Evolutionary conservation across 2,113 vertebrate species (phyloP), one percentile per base, ranked within the genome.

Genomic region (Tinamus guttatus): DNA sequence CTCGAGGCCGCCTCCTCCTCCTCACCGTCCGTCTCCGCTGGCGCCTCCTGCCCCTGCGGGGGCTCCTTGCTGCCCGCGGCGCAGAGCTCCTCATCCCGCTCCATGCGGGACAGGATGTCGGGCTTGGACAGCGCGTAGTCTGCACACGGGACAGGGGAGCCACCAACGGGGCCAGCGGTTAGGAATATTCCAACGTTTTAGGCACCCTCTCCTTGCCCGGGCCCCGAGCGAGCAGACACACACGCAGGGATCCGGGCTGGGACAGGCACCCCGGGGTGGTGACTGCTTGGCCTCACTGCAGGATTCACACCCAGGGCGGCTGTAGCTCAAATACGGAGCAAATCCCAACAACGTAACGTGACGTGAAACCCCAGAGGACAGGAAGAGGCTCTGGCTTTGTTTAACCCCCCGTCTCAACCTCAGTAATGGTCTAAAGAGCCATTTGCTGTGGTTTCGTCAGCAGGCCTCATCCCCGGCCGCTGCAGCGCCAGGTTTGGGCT

Each of bases 111-210:
- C 60, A 98, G 97, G 85, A 98, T 94, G 54, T 98, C 97, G 1
- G 98, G 98, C 79, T 98, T 98, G 96, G 98, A 96, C 62, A 98
- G 70, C 2, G 97, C 98, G 9, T 98, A 98, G 95, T 98, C 98
- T 98, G 94, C 7, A 27, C 9, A 28, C 2, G 38, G 92, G 36
- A 62, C 81, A 96, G 69, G 59, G 80, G 65, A 89, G n/a, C 58
- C 52, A n/a, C 77, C 71, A 2, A 76, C 30, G 21, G 34, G 0
- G 1, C 0, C 4, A 7, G 38, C 36, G 7, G 2, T 73, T 30
- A 64, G 62, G 40, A 59, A 38, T 45, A 11, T 45, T 15, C 34
- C 7, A 1, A 16, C 2, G 3, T 30, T 38, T 43, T 38, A 14
- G 8, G 27, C 0, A 28, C 27, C 41, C 62, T 52, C 43, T 19